Evolutionary conservation across 92 coral and sea anemone species (phyloP), one percentile per base, ranked within the genome.

Genomic region (Phenganax marumi): DNA sequence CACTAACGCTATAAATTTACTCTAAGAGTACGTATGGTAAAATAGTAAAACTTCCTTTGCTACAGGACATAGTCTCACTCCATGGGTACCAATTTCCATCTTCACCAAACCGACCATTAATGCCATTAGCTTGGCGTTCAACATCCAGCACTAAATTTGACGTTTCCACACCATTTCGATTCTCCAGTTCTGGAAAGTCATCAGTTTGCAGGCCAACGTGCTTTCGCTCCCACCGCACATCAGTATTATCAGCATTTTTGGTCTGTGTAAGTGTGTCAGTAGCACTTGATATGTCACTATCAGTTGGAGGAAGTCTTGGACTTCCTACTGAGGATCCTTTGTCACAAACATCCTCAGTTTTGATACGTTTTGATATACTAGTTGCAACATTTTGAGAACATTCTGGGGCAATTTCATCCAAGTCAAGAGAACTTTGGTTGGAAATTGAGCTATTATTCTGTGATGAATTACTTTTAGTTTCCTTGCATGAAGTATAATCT

Each of bases 11-110:
- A 33, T 33, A 33, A 33, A 54, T n/a, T 86, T 76, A 95, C 84
- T 95, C 98, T 76, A 95, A 89, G 61, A 95, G 86, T 33, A 95
- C 98, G 57, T 95, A 95, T 7, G 98, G 98, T 73, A 95, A 80
- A 52, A 92, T 85, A 69, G 87, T 85, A 80, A 95, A 81, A 56
- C 78, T 75, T 5, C 93, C 97, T 48, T 90, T 96, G 82, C 85
- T 79, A 52, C 70, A 86, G 5, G 97, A 97, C 97, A 95, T 95
- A 12, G 84, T 85, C 23, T 89, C 92, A 2, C 91, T 88, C 98
- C 98, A 95, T 61, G 85, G 60, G 56, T 95, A 95, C 98, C 98
- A 95, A 2, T 72, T 10, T 3, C 98, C 98, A 48, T 92, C 90
- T 68, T 85, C 92, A 47, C 94, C 93, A 86, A 84, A 90, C 10